Conservation (phyloP, 2,797 vertebrate species). For the Pseudochirops corinnae region DNA sequence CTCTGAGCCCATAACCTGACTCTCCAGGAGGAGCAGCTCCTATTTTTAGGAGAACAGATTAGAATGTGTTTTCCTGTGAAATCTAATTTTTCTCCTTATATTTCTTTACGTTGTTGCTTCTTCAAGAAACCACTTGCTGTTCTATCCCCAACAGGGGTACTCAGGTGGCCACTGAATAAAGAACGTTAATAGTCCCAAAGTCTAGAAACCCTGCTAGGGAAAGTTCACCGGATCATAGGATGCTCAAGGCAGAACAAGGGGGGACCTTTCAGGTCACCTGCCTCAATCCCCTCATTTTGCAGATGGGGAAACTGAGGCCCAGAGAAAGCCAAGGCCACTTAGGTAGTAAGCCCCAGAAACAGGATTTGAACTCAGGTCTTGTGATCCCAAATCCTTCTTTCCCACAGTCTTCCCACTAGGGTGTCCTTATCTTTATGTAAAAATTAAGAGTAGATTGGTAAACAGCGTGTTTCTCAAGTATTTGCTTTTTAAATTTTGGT, state of each 20-base stretch:
- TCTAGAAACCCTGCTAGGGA: constrained; percentile 15
- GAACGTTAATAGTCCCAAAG: constrained; percentile 33
- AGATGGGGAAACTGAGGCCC: not conserved
- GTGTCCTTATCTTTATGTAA: constrained; percentile 29
- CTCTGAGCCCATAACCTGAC: not conserved
- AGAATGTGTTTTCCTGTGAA: constrained; percentile 19
- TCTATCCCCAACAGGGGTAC: not conserved
- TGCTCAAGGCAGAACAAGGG: not conserved
- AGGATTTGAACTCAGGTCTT: not conserved
- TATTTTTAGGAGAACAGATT: constrained; percentile 1
- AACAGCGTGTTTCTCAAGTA: not conserved
- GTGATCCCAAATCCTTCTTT: not conserved
- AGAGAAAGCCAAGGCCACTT: too few relatives aligned
- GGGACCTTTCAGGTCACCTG: constrained; percentile 14
- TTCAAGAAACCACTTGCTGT: constrained; percentile 43
- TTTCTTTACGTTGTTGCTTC: constrained; percentile 22
- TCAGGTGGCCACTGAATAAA: constrained; percentile 22
- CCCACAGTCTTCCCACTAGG: not conserved
- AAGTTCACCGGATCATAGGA: not conserved
- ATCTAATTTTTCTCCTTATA: not conserved
- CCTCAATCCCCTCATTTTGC: constrained; percentile 8
- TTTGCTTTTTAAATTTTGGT: not conserved
- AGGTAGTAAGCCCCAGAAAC: not conserved
- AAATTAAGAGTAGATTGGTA: not conserved
- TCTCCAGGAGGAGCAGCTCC: not conserved